Evolutionary conservation across 2,797 vertebrate genomes (phyloP).

Genomic region (Squalus acanthias): DNA sequence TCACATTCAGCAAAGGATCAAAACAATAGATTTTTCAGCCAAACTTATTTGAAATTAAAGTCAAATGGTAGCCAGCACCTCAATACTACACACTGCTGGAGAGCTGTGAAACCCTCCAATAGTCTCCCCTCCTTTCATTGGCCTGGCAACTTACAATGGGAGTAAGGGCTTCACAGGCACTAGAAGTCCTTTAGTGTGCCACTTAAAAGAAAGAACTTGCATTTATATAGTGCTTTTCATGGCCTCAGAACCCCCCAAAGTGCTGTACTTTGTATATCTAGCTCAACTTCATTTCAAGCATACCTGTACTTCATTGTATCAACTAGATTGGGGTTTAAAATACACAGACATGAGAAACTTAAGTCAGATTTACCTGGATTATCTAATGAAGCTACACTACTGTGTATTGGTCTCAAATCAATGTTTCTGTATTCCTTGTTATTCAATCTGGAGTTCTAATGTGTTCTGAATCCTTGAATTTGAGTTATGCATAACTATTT

Average conservation of each 20-base stretch:
- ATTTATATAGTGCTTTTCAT: background rate
- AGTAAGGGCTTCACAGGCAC: background rate
- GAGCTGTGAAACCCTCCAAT: background rate
- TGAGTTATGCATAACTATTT: slow-evolving; percentile 27
- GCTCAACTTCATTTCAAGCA: background rate
- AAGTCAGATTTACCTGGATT: background rate
- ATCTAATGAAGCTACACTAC: background rate
- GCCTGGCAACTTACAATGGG: background rate
- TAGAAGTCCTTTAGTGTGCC: background rate
- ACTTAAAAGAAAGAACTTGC: background rate
- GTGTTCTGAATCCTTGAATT: slow-evolving; percentile 16
- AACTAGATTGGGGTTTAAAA: background rate
- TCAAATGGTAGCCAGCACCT: background rate
- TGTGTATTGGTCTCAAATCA: background rate
- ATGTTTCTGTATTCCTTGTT: background rate
- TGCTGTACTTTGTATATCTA: background rate
- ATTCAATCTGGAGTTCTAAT: slow-evolving; percentile 13
- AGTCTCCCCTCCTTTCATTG: background rate
- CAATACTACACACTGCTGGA: background rate
- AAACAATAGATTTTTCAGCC: background rate
- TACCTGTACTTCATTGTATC: background rate
- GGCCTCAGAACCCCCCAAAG: too few species aligned
- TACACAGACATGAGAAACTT: background rate
- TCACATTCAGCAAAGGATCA: background rate
- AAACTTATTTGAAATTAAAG: background rate